A percentile compares a stretch with the other conserved stretches of the same genome.
Evolutionary conservation across 2,113 vertebrate species (phyloP).

Genomic region (Grammomys dolichurus): DNA sequence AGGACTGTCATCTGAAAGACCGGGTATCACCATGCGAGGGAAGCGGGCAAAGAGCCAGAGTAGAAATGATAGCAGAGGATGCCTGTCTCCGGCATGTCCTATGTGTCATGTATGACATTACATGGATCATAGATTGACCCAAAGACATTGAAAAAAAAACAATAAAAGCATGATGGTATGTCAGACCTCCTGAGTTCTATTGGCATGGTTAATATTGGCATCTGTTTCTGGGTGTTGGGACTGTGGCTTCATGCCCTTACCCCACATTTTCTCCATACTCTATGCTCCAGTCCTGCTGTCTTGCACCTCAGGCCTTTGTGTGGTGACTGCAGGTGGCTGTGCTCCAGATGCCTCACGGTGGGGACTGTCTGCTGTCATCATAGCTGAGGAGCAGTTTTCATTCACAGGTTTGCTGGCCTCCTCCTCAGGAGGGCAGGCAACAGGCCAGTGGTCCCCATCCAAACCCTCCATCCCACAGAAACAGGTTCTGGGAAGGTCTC

Average conservation of each 20-base stretch:
- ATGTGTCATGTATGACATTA: rapidly evolving
- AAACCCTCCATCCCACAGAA: too few species aligned
- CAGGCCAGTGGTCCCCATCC: neutral
- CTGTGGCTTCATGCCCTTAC: neutral
- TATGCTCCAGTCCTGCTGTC: too few species aligned
- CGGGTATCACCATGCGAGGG: neutral
- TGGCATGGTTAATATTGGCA: rapidly evolving
- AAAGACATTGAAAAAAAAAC: neutral
- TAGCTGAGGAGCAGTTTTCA: neutral
- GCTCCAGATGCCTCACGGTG: neutral
- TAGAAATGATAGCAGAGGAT: neutral
- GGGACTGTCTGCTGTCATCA: neutral
- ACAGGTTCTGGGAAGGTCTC: neutral
- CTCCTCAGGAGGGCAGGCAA: too few species aligned
- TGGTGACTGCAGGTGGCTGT: neutral
- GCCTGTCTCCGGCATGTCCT: neutral
- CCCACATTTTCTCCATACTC: too few species aligned
- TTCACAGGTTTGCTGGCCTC: too few species aligned
- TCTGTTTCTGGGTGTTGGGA: neutral
- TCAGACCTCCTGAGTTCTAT: neutral
- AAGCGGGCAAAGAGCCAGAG: neutral
- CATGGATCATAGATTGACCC: rapidly evolving
- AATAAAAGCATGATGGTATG: too few species aligned
- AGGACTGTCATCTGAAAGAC: neutral
- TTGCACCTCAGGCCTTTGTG: too few species aligned